phyloP scores from a whole-genome alignment of 2,888 invertebrate species.

The Drosophila anceps region DNA sequence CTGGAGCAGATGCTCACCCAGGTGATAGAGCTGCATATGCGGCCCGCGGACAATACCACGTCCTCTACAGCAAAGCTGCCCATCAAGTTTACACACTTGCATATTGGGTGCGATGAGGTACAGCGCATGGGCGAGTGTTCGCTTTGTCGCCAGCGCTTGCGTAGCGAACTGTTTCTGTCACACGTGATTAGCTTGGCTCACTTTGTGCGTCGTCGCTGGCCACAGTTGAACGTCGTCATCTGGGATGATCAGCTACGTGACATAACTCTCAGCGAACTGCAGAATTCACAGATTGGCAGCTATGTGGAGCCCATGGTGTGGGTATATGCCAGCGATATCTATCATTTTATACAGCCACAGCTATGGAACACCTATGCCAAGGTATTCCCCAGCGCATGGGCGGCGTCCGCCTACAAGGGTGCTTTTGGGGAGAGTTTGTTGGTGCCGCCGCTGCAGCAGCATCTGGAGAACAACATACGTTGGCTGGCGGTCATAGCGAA shows the following conservation, averaged over 20 bases:
- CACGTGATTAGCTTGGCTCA: conserved; percentile 88
- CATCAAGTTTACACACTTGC: conserved; percentile 86
- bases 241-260: conserved; percentile 94
- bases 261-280: conserved; percentile 87
- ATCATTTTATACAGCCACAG: conserved; percentile 86
- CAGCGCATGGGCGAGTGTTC: conserved; percentile 90
- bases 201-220: conserved; percentile 87
- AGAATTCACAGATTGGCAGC: conserved; percentile 87
- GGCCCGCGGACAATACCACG: conserved; percentile 53
- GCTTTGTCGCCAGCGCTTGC: conserved; percentile 86
- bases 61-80: conserved; percentile 53
- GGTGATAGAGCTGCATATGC: conserved; percentile 86
- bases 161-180: conserved; percentile 87
- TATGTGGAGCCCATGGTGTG: conserved; percentile 93
- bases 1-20: conserved; percentile 90
- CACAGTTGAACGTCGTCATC: conserved; percentile 88
- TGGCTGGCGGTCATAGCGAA: conserved; percentile 89
- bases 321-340: conserved; percentile 91
- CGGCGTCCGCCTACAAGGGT: conserved; percentile 91
- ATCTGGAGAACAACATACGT: conserved; percentile 89
- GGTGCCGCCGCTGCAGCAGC: conserved; percentile 89
- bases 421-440: conserved; percentile 90
- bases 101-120: conserved; percentile 92
- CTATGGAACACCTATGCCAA: conserved; percentile 90
- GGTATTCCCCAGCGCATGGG: conserved; percentile 90